Conservation (phyloP, 2,888 invertebrate species). For the Drosophila acutilabella region DNA sequence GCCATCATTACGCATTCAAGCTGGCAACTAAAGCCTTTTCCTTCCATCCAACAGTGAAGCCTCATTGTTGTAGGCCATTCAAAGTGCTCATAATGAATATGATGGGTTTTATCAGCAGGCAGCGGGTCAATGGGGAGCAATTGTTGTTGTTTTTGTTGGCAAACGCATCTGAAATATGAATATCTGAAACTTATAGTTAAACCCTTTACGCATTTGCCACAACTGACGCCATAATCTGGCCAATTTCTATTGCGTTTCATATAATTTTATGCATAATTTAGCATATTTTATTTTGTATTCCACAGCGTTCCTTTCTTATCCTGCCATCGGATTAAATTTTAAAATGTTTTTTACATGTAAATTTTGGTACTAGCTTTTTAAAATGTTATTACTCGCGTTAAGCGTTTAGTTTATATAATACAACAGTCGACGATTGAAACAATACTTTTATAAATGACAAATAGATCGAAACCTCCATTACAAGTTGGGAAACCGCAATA, state of each 20-base stretch:
- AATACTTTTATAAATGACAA: too few species aligned
- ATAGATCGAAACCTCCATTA: too few species aligned
- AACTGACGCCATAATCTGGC: constrained; percentile 52
- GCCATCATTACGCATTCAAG: constrained; percentile 58
- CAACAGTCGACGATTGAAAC: neutral
- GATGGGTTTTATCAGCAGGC: constrained; percentile 45
- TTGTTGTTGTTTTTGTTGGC: constrained; percentile 25
- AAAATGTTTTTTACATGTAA: constrained; percentile 1
- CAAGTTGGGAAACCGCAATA: too few species aligned
- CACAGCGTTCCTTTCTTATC: constrained; percentile 17
- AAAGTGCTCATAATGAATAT: constrained; percentile 53
- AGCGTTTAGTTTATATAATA: neutral
- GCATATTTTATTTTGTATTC: constrained; percentile 34
- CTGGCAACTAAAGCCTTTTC: constrained; percentile 57
- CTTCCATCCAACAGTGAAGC: constrained; percentile 21
- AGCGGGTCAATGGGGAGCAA: constrained; percentile 30
- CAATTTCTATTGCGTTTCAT: constrained; percentile 26
- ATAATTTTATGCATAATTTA: constrained; percentile 32
- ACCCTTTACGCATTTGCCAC: constrained; percentile 36
- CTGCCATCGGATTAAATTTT: neutral
- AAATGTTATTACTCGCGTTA: too few species aligned
- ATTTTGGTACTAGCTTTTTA: neutral
- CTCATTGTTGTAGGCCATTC: constrained; percentile 50
- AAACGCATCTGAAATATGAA: constrained; percentile 22
- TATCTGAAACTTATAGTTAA: constrained; percentile 18